Base-by-base conservation (phyloP, 2,113 vertebrate species). In the Anseranas semipalmata region DNA sequence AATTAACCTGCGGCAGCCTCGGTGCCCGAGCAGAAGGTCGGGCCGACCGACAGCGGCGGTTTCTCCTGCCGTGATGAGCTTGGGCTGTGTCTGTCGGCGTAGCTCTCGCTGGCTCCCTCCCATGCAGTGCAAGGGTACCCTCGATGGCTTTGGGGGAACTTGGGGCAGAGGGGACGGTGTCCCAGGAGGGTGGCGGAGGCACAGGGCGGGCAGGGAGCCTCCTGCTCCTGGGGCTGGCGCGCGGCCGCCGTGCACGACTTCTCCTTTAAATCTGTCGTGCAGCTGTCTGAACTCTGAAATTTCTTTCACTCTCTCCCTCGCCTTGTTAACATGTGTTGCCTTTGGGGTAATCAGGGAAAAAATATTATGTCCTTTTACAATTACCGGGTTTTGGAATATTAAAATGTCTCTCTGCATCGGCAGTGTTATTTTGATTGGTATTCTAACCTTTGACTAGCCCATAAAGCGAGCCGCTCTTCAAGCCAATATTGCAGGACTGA, bases 371-470 rank as follows among this genome's bases (percentile, higher is more conserved):
- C 99, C 99, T 99, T 99, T 99, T 98, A 99, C 98, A 99, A 99
- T 99, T 99, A 99, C 99, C 98, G 98, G 98, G 98, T 98, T 99
- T 98, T 99, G 98, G 99, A 99, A 99, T 99, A 99, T 99, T 99
- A 99, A 99, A 99, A 99, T 99, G 99, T 99, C 99, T 98, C 98
- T 98, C 98, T 99, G 98, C 99, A 99, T 99, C 98, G 99, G 97
- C 98, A 98, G 97, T 98, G 98, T 98, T 98, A 99, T 98, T 98
- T 98, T 99, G 99, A 99, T 99, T 99, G 99, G 98, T 99, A 99
- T 99, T 98, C 99, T 99, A 99, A 99, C 99, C 99, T 99, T 99
- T 99, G 99, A 99, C 99, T 99, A 98, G 98, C 98, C 98, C 98
- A 99, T 98, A 98, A 98, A 98, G 98, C 98, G 98, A 96, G 97